phyloP scores from a whole-genome alignment of 35 echinoderm and acorn worm species.

The Holothuria glaberrima region DNA sequence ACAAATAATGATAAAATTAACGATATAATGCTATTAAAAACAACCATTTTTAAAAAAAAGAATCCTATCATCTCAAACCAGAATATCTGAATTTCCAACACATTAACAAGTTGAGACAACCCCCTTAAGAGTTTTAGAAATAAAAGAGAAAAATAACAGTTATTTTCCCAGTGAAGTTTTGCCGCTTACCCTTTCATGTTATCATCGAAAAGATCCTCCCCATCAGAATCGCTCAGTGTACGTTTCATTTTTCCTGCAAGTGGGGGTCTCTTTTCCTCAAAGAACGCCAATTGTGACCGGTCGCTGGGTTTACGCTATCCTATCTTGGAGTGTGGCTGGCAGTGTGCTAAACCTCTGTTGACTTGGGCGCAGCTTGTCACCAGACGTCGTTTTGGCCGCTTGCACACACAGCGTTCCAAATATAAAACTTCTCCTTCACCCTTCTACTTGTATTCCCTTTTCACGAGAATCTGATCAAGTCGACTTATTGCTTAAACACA shows the following conservation, averaged over 20 bases:
- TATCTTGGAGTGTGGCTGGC: conserved; percentile 14
- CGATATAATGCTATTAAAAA: too few relatives aligned
- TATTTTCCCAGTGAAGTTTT: too few relatives aligned
- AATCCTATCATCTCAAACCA: too few relatives aligned
- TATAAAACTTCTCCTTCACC: not conserved
- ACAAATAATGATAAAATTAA: too few relatives aligned
- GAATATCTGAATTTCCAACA: too few relatives aligned
- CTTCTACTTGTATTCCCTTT: not conserved
- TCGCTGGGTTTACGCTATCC: not conserved
- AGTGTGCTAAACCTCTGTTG: conserved; percentile 6
- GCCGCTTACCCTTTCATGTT: conserved; percentile 65
- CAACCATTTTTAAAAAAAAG: too few relatives aligned
- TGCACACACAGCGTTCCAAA: conserved; percentile 30
- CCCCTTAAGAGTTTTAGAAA: not conserved
- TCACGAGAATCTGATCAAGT: not conserved
- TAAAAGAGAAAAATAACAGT: too few relatives aligned
- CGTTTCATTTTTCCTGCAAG: conserved; percentile 52
- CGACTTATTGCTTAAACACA: not conserved
- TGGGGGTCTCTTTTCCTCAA: not conserved
- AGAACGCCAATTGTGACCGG: not conserved
- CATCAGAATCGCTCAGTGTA: conserved; percentile 61
- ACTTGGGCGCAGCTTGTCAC: conserved; percentile 15
- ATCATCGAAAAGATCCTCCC: conserved; percentile 60
- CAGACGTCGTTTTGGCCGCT: conserved; percentile 39
- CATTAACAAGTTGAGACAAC: too few relatives aligned